Evolutionary conservation across 2,888 invertebrate species (phyloP).

Genomic region (Phortica okadai): DNA sequence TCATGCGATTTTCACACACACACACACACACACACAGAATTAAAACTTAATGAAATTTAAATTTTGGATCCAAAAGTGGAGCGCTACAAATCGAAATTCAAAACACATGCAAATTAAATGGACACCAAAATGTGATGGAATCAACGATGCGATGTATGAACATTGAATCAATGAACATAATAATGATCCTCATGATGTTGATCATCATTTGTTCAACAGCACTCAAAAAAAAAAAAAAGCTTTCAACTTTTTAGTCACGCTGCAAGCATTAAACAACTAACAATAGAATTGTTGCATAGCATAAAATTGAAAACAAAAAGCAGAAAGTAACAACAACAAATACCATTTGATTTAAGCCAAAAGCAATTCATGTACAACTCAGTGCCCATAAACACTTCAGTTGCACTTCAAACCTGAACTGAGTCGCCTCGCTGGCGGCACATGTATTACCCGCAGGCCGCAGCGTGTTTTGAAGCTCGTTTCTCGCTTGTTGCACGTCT

Average conservation of each 20-base stretch:
- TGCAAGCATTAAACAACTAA: conserved; percentile 12
- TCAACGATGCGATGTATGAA: conserved; percentile 3
- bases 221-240: conserved; percentile 23
- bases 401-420: conserved; percentile 1
- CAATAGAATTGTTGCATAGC: conserved; percentile 17
- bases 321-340: conserved; percentile 11
- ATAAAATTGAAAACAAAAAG: conserved; percentile 10
- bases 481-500: too few species aligned
- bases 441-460: too few species aligned
- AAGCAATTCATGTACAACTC: not conserved
- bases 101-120: conserved; percentile 25
- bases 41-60: too few species aligned
- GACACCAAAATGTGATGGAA: not conserved
- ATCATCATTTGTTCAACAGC: conserved; percentile 4
- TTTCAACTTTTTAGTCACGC: conserved; percentile 32
- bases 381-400: conserved; percentile 1
- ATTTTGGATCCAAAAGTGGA: not conserved
- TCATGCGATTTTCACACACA: not conserved
- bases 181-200: conserved; percentile 1
- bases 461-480: too few species aligned
- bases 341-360: not conserved
- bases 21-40: too few species aligned
- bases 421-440: too few species aligned
- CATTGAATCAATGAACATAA: not conserved
- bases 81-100: conserved; percentile 21